Conservation (phyloP, 1,140 invertebrate species). For the Drosophila ogumai region DNA sequence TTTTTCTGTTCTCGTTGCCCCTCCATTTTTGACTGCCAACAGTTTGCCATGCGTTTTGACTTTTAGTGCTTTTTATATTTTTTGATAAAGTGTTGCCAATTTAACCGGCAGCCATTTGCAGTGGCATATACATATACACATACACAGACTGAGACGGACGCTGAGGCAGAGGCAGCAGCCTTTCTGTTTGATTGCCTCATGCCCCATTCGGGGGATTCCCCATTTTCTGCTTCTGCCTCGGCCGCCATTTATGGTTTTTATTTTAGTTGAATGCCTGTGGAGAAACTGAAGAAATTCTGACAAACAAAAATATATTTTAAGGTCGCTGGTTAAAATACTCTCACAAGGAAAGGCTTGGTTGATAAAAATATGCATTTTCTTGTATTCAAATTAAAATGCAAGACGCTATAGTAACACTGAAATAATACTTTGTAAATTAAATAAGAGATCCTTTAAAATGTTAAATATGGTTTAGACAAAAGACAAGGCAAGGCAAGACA, state of each 20-base stretch:
- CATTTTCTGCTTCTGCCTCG: slow-evolving; percentile 5
- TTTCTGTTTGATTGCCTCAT: slow-evolving; percentile 79
- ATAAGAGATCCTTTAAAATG: background rate
- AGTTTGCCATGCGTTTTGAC: slow-evolving; percentile 74
- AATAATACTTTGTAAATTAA: background rate
- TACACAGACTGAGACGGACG: slow-evolving; percentile 28
- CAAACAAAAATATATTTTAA: background rate
- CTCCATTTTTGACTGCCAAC: slow-evolving; percentile 42
- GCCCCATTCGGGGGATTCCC: slow-evolving; percentile 27
- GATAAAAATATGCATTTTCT: background rate
- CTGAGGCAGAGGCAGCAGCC: slow-evolving; percentile 47
- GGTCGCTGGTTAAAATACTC: slow-evolving; percentile 5
- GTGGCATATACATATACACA: slow-evolving; percentile 22
- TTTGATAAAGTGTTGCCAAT: slow-evolving; percentile 84
- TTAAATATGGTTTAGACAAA: background rate
- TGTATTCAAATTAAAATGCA: background rate
- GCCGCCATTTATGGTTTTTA: slow-evolving; percentile 73
- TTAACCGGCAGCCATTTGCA: slow-evolving; percentile 81
- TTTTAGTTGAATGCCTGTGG: slow-evolving; percentile 63
- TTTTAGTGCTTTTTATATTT: slow-evolving; percentile 83
- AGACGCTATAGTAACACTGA: background rate
- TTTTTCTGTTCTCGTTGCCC: background rate
- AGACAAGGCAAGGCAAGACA: no score
- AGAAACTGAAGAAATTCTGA: slow-evolving; percentile 3
- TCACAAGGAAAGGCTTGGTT: background rate